Percentiles rank a stretch among this genome's conserved stretches.
Evolutionary conservation across 1,140 invertebrate genomes (phyloP).

Genomic region (Calephelis virginiensis): DNA sequence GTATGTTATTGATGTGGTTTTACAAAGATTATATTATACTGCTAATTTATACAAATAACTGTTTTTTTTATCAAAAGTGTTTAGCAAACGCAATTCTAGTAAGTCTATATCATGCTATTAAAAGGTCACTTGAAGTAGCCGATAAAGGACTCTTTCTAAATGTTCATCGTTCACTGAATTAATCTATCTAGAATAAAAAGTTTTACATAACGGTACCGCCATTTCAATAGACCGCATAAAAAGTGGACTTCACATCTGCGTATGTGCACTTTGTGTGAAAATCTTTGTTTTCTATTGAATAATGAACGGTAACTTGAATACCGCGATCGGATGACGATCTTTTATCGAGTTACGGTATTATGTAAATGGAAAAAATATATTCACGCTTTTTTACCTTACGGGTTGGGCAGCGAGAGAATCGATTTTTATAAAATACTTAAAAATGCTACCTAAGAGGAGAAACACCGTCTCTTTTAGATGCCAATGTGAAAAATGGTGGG

Average conservation of each 20-base stretch:
- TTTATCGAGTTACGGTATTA: conserved; percentile 37
- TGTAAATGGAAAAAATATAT: conserved; percentile 39
- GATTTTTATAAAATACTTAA: too few species aligned
- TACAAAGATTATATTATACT: too few species aligned
- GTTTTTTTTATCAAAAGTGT: too few species aligned
- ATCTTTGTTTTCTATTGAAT: conserved; percentile 45
- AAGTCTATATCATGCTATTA: too few species aligned
- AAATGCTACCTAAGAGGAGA: too few species aligned
- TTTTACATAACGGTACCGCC: conserved; percentile 48
- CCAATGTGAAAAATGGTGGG: too few species aligned
- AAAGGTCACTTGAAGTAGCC: too few species aligned
- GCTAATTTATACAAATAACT: too few species aligned
- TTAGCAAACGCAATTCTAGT: too few species aligned
- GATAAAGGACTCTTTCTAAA: not conserved
- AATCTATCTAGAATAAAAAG: conserved; percentile 51
- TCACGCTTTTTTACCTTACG: not conserved
- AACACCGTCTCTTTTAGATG: too few species aligned
- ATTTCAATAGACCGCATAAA: conserved; percentile 60
- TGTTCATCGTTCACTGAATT: conserved; percentile 19
- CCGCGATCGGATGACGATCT: conserved; percentile 49
- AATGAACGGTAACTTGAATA: conserved; percentile 66
- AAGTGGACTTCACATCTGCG: conserved; percentile 68
- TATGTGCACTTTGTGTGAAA: conserved; percentile 55
- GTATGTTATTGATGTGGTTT: too few species aligned
- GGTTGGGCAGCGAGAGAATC: too few species aligned